Evolutionary conservation across 2,888 invertebrate genomes (phyloP).

Genomic region (Carcina quercana): DNA sequence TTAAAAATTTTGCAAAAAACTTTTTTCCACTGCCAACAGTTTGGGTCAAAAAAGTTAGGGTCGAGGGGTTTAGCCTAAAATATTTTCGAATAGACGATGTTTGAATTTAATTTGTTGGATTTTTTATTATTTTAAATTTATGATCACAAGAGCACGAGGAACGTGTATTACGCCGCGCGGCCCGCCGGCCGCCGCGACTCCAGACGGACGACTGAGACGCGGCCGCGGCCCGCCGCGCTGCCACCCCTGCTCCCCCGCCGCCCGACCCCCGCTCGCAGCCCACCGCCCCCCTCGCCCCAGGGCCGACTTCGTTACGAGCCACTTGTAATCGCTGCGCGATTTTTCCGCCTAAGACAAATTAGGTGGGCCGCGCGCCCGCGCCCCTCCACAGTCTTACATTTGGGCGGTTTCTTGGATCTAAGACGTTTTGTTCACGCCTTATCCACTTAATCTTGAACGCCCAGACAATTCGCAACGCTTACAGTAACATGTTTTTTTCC

Average conservation of each 20-base stretch:
- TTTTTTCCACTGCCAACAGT: slow-evolving; percentile 57
- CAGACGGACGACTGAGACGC: slow-evolving; percentile 72
- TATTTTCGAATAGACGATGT: slow-evolving; percentile 62
- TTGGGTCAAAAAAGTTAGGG: slow-evolving; percentile 56
- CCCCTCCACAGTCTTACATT: slow-evolving; percentile 33
- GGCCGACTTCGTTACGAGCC: slow-evolving; percentile 72
- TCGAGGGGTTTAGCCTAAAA: slow-evolving; percentile 63
- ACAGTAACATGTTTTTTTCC: slow-evolving; percentile 8
- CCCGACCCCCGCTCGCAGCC: slow-evolving; percentile 24
- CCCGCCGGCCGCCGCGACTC: slow-evolving; percentile 73
- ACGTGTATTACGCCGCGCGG: slow-evolving; percentile 71
- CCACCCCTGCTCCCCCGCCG: slow-evolving; percentile 28
- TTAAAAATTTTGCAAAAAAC: slow-evolving; percentile 69
- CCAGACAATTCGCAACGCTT: too few relatives aligned
- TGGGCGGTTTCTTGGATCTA: slow-evolving; percentile 56
- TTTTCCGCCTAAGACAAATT: slow-evolving; percentile 75
- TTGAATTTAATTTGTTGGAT: slow-evolving; percentile 31
- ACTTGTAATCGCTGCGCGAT: slow-evolving; percentile 72
- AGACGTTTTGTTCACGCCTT: slow-evolving; percentile 49
- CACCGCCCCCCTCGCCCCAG: slow-evolving; percentile 28
- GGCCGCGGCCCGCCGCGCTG: slow-evolving; percentile 43
- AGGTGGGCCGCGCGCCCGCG: slow-evolving; percentile 56
- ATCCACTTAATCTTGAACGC: slow-evolving; percentile 14
- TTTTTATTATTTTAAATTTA: slow-evolving; percentile 62
- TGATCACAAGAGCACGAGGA: slow-evolving; percentile 75